A percentile compares a stretch with the other conserved stretches of the same genome.
These are phyloP conservation scores for Drosophila repletoides DNA, from an alignment of 1,140 invertebrate species.

Conservation along the genomic window DNA sequence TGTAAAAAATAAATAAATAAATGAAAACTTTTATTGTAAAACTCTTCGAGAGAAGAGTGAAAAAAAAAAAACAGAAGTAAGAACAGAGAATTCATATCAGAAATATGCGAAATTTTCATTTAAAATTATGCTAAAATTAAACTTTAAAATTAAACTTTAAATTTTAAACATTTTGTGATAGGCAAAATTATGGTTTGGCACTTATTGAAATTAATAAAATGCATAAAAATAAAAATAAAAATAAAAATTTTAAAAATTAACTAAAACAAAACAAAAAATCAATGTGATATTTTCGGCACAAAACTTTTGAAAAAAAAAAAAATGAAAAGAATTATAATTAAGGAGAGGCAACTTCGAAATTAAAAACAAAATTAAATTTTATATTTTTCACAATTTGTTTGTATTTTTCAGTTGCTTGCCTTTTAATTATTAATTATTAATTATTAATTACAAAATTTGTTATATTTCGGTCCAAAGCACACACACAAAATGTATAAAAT, in stretches of 20 bases:
- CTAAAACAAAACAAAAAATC: conserved; percentile 53
- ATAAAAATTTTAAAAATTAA: conserved; percentile 34
- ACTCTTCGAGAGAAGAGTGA: too few species aligned
- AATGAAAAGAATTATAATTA: conserved; percentile 29
- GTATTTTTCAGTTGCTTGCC: conserved; percentile 1
- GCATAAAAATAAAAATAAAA: conserved; percentile 26
- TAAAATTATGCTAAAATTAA: conserved; percentile 24
- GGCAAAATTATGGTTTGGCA: conserved; percentile 76
- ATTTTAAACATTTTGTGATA: conserved; percentile 82
- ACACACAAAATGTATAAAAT: conserved; percentile 81
- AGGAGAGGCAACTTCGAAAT: conserved; percentile 39
- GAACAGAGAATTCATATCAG: conserved; percentile 57
- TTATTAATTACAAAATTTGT: conserved; percentile 72
- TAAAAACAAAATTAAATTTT: conserved; percentile 10
- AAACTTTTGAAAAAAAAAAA: conserved; percentile 64
- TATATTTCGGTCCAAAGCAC: conserved; percentile 77
- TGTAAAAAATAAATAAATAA: conserved; percentile 13
- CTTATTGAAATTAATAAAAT: conserved; percentile 36
- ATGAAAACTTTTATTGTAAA: conserved; percentile 31
- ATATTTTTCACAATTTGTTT: conserved; percentile 34
- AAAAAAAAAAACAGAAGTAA: conserved; percentile 11
- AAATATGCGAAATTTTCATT: too few species aligned
- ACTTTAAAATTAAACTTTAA: conserved; percentile 34
- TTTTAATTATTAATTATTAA: conserved; percentile 46
- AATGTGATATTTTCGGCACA: conserved; percentile 82